A percentile compares a stretch with the other conserved stretches of the same genome.
These are phyloP conservation scores for Eunapius fragilis DNA, from an alignment of 37 sponge, comb jelly and placozoan species.

Conservation along the genomic window DNA sequence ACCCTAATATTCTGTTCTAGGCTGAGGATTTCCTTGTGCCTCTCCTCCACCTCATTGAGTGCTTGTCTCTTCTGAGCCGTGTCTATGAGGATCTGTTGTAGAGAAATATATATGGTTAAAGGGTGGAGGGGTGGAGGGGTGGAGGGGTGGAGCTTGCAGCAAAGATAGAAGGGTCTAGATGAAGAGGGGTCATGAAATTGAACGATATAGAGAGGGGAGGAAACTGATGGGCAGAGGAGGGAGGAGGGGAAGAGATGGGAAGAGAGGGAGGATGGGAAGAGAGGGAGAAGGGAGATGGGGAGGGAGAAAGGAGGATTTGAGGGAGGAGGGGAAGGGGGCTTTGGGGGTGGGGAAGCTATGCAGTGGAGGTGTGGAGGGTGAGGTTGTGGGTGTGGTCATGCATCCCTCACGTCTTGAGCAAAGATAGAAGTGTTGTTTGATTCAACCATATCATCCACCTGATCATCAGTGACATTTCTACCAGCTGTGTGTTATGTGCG, in stretches of 20 bases:
- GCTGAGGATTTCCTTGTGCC: conserved; percentile 79
- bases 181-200: too few species aligned
- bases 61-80: conserved; percentile 79
- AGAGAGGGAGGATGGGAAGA: too few species aligned
- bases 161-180: too few species aligned
- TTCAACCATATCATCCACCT: conserved; percentile 83
- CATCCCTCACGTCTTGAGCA: conserved; percentile 66
- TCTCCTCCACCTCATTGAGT: conserved; percentile 70
- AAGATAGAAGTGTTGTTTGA: conserved; percentile 50
- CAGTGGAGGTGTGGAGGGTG: too few species aligned
- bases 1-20: conserved; percentile 86
- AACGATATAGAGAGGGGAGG: too few species aligned
- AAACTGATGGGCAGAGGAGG: too few species aligned
- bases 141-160: too few species aligned
- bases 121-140: not conserved
- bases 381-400: too few species aligned
- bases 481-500: conserved; percentile 44
- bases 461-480: conserved; percentile 60
- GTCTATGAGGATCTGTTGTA: conserved; percentile 63
- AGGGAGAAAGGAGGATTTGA: too few species aligned
- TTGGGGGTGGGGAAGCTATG: too few species aligned
- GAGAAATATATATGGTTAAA: not conserved
- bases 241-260: not conserved
- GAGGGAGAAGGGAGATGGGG: not conserved
- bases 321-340: not conserved